Base-by-base conservation (phyloP, 2,113 vertebrate genomes). In the Trogon surrucura region DNA sequence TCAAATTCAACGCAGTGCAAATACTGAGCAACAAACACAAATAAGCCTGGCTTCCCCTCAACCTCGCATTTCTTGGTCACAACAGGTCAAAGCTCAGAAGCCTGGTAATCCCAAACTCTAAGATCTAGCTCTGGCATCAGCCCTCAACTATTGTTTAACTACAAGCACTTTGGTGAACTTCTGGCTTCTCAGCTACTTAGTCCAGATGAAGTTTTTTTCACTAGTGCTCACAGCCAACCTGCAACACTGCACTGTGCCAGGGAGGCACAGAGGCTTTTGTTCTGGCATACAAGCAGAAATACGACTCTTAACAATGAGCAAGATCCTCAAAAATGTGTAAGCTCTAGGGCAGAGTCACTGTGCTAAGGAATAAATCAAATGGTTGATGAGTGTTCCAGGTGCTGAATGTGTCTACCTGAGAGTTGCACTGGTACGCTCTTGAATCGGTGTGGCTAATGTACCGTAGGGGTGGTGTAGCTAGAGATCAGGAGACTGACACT, bases 51-150 rank as follows among this genome's bases (percentile, higher is more conserved):
- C 41, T 65, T 77, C 34, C 34, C 22, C 57, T 80, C 69, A 57
- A 0, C 58, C 74, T 62, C 1, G 0, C 69, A 26, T 30, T 16
- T 22, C 38, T 19, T 41, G 62, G 36, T 84, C 21, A 16, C n/a
- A 48, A 30, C 30, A 70, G 79, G 65, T 60, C 75, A 62, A 54
- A 77, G 22, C 44, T 73, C 48, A 67, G 85, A 54, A 62, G 18
- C 16, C 32, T 36, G 25, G 16, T 78, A 62, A 44, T 78, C 50
- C 61, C 36, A 57, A 34, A 41, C 16, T 62, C 44, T n/a, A 54
- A 44, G 45, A 57, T 47, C 32, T 47, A 64, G n/a, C 32, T 82
- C 77, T 79, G n/a, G 22, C 22, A 69, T 53, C 67, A 38, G 10
- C 30, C 22, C 21, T 58, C 29, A 56, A 20, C 64, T 67, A 25